A percentile compares a stretch with the other conserved stretches of the same genome.
Conservation (phyloP, 2,113 vertebrate genomes). For the Elaphurus davidianus region DNA sequence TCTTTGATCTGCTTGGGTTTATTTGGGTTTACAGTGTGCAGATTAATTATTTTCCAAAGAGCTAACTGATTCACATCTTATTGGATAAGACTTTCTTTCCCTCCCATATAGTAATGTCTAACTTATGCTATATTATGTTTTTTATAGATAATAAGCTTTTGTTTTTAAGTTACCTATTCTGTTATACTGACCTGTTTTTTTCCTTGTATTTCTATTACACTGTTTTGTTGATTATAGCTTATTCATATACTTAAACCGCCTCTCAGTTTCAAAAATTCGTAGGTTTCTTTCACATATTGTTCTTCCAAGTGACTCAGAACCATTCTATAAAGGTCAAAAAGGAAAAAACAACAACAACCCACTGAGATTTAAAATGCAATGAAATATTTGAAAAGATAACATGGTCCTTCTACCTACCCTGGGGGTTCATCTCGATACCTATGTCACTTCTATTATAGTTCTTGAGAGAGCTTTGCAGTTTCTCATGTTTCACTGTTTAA, state of each 20-base stretch:
- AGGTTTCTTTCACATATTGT: not conserved
- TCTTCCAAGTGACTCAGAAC: constrained; percentile 24
- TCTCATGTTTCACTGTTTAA: not conserved
- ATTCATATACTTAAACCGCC: not conserved
- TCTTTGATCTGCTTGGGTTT: constrained; percentile 25
- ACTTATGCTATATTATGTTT: not conserved
- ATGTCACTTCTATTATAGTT: not conserved
- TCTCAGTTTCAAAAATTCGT: not conserved
- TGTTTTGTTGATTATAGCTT: not conserved
- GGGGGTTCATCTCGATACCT: not conserved
- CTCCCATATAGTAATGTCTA: not conserved
- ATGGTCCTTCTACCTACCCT: not conserved
- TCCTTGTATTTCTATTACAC: not conserved
- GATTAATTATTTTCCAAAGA: constrained; percentile 4
- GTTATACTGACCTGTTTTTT: not conserved
- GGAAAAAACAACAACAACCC: not conserved
- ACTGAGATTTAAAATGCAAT: not conserved
- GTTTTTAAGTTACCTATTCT: not conserved
- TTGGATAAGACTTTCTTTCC: not conserved
- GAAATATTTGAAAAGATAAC: not conserved
- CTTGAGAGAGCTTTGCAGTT: not conserved
- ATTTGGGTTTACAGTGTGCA: not conserved
- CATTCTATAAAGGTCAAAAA: not conserved
- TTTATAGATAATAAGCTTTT: not conserved
- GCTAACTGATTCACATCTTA: not conserved